Base-by-base conservation (phyloP, 2,888 invertebrate genomes). In the Blomia tropicalis region DNA sequence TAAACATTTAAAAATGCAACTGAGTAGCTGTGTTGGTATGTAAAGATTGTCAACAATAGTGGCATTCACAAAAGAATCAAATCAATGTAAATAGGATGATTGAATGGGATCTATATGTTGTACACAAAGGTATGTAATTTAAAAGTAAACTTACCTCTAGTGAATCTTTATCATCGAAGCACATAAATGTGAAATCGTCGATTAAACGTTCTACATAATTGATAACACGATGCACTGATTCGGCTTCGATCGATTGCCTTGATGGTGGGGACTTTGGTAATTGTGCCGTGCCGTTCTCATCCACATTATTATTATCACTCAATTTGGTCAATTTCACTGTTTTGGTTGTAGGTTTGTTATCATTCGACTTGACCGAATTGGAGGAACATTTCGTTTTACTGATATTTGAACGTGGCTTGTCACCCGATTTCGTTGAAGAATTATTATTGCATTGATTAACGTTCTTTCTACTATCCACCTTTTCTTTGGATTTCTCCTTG, bases 401-500 rank as follows among this genome's bases (percentile, higher is more conserved):
- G 17, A 17, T 11, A 17, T 36, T 36, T 7, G 36, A 7, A 11
- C 7, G 17, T 7, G 36, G 36, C 7, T 11, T 7, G 7, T 36
- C 17, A 17, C 36, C 7, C 2, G 56, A 27, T 4, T 11, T 56
- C 4, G 29, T 4, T 19, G 56, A 5, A 19, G 56, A 2, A 11
- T 47, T 19, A 47, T 47, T 47, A 14, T 22, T 19, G n/a, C 7
- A 22, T 7, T n/a, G 5, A 47, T 5, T 31, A 25, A 19, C 11
- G 22, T 14, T 19, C 17, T 5, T 14, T 5, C n/a, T 54, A 14
- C 29, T n/a, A 2, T 56, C 27, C 3, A 19, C 27, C 19, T 58
- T 36, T 3, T 51, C 59, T 4, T 54, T 58, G 27, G 61, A 53
- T 29, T 61, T 61, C 41, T 61, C 61, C 53, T 61, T 61, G 31